These are phyloP conservation scores for Amphiura filiformis DNA, from an alignment of 35 echinoderm and acorn worm species.

Conservation along the genomic window DNA sequence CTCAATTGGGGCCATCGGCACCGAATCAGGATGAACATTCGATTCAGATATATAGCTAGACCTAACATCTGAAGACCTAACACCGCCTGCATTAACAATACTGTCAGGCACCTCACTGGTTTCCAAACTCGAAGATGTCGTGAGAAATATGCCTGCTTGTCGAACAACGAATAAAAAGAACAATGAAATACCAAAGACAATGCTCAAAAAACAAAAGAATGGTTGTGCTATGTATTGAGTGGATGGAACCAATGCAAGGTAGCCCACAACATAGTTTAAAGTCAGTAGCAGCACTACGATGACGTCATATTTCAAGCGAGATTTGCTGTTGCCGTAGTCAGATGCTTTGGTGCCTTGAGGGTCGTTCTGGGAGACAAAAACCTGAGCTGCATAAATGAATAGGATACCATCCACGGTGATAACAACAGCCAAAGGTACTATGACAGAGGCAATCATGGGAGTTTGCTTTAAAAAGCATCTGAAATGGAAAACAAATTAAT, in stretches of 20 bases:
- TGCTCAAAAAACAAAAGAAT: background rate
- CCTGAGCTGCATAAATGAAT: background rate
- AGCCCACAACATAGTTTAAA: background rate
- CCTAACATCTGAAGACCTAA: no score
- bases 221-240: background rate
- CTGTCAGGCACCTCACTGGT: no score
- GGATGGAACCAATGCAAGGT: background rate
- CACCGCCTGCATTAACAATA: no score
- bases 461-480: background rate
- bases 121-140: no score
- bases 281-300: background rate
- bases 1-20: background rate
- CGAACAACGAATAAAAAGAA: background rate
- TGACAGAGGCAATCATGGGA: background rate
- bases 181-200: background rate
- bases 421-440: background rate
- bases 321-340: background rate
- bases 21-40: background rate
- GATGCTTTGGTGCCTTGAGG: background rate
- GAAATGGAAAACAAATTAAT: background rate
- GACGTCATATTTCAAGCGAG: background rate
- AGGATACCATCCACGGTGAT: background rate
- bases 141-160: no score
- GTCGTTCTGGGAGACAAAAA: background rate
- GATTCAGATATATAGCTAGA: no score